A percentile compares a stretch with the other conserved stretches of the same genome.
Conservation (phyloP, 2,797 vertebrate species). For the Amazona finschi region DNA sequence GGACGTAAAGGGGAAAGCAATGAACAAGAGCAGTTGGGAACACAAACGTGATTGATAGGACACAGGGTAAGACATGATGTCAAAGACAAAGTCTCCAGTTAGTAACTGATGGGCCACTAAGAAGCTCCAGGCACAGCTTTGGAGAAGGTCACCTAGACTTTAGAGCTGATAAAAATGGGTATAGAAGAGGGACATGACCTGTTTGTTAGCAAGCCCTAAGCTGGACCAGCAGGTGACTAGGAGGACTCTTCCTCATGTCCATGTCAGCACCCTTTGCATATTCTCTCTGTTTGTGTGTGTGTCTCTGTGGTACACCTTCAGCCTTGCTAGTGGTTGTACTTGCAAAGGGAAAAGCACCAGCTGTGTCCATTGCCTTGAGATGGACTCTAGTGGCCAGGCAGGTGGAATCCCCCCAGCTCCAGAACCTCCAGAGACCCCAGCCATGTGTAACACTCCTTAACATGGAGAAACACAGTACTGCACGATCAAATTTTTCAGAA, state of each 20-base stretch:
- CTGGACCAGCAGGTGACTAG: neutral
- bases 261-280: neutral
- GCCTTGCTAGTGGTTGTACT: neutral
- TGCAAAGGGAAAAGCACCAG: neutral
- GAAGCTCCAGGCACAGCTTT: neutral
- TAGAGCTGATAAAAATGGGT: neutral
- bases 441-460: neutral
- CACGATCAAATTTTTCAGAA: neutral
- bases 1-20: neutral
- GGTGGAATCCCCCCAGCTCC: neutral
- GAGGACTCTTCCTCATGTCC: neutral
- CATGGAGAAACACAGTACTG: neutral
- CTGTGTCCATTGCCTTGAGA: neutral
- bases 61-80: neutral
- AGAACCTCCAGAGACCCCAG: neutral
- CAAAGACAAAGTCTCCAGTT: neutral
- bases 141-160: neutral
- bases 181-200: neutral
- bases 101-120: neutral
- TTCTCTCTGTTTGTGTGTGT: no score
- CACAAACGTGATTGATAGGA: neutral
- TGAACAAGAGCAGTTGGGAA: accelerated
- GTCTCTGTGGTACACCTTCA: neutral
- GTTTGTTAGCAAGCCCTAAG: neutral
- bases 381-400: accelerated